Base-by-base conservation (phyloP, 2,888 invertebrate genomes). In the Dysmachus trigonus region DNA sequence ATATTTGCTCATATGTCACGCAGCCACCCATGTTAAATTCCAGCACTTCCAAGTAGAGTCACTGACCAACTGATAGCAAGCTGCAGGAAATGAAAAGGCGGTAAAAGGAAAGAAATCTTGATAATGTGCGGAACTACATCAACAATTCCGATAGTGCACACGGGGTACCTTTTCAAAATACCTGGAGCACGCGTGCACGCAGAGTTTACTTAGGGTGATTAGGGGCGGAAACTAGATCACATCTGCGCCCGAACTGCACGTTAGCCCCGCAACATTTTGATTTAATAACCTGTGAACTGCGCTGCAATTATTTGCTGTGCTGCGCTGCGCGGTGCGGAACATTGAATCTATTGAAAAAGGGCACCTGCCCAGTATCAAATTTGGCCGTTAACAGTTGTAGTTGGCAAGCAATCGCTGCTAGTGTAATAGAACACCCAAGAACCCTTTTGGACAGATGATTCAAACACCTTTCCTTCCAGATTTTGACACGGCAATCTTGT, bases 121-220 rank as follows among this genome's bases (percentile, higher is more conserved):
- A 72, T 71, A 83, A 83, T 72, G 41, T 31, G 6, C 72, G 72
- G 71, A 83, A 72, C 83, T 83, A 83, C 82, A 71, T 27, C 82
- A 82, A 82, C 83, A 83, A 83, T 83, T 83, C 83, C 83, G 72
- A 83, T 27, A 83, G 83, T 83, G 72, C 35, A 83, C 62, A 71
- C 72, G 72, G 72, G 72, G 27, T 22, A 35, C n/a, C 13, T 72
- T 30, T 30, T 15, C 41, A 71, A 27, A 35, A 22, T 41, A 83
- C 71, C 33, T 35, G 35, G 41, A 22, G 71, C 71, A 72, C 83
- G 83, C 83, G 72, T 72, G 71, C 72, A 72, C 83, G 13, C 18
- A 22, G n/a, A 83, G 41, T 83, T 83, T 83, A 33, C 72, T 83
- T 83, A 83, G 83, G 83, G 83, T 72, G 83, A 72, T 83, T 72